phyloP scores from a whole-genome alignment of 2,113 vertebrate species.

The Otolemur garnettii region DNA sequence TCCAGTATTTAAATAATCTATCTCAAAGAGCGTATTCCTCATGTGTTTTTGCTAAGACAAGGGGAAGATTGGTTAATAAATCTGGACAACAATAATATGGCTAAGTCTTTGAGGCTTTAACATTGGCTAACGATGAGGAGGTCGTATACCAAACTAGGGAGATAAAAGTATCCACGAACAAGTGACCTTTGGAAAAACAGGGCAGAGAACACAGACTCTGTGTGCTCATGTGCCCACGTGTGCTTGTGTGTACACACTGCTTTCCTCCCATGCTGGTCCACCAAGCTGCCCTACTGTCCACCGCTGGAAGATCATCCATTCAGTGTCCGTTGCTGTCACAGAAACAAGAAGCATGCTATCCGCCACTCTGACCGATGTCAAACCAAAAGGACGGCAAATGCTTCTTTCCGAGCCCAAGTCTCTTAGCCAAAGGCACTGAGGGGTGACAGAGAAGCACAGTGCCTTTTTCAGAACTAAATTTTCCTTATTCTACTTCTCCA shows the following conservation, averaged over 20 bases:
- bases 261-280: not conserved
- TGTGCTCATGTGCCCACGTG: no score
- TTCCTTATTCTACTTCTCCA: not conserved
- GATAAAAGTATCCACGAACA: not conserved
- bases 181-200: not conserved
- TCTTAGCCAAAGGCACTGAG: not conserved
- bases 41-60: not conserved
- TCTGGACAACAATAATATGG: not conserved
- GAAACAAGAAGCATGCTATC: not conserved
- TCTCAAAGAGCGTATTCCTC: not conserved
- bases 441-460: not conserved
- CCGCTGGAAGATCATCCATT: not conserved
- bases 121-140: not conserved
- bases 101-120: not conserved
- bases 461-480: not conserved
- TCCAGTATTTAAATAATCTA: not conserved
- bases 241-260: no score
- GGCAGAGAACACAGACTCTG: not conserved
- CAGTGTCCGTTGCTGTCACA: not conserved
- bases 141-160: not conserved
- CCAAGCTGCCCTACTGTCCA: not conserved
- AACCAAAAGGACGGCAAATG: not conserved
- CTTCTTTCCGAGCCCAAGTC: not conserved
- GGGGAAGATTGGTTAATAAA: not conserved
- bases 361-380: not conserved